phyloP scores from a whole-genome alignment of 1,140 invertebrate genomes.

The Cheumatopsyche charites region DNA sequence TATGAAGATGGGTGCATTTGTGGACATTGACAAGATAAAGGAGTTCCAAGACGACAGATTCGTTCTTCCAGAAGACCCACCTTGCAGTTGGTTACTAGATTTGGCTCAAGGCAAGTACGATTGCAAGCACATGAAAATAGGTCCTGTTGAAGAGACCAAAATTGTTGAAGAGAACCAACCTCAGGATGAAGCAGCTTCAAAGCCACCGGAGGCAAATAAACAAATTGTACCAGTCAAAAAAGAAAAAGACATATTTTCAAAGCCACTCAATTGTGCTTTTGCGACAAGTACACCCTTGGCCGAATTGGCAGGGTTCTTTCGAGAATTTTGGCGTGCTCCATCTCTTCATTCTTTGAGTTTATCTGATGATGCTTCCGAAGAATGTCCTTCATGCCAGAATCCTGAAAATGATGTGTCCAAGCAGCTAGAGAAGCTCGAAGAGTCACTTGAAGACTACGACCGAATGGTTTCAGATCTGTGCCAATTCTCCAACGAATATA shows the following conservation, averaged over 20 bases:
- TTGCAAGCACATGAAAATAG: constrained; percentile 6
- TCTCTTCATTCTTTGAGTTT: not conserved
- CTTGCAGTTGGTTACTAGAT: constrained; percentile 16
- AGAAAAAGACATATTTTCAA: not conserved
- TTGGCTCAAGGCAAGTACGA: not conserved
- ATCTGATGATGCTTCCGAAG: not conserved
- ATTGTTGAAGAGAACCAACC: not conserved
- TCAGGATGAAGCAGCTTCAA: not conserved
- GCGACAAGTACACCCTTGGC: not conserved
- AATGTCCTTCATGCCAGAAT: no score
- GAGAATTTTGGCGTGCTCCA: not conserved
- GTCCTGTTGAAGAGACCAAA: not conserved
- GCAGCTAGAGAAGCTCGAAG: not conserved
- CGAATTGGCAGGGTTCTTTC: constrained; percentile 2
- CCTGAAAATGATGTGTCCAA: not conserved
- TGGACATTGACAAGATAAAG: not conserved
- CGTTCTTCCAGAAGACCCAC: not conserved
- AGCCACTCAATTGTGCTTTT: constrained; percentile 2
- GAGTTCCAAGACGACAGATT: not conserved
- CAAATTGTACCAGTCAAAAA: not conserved
- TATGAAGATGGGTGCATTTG: constrained; percentile 21
- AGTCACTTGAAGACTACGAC: not conserved
- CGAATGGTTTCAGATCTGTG: not conserved
- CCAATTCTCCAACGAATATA: constrained; percentile 10
- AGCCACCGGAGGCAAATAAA: not conserved